Conservation (phyloP, 2,113 vertebrate species). For the Lutjanus erythropterus region DNA sequence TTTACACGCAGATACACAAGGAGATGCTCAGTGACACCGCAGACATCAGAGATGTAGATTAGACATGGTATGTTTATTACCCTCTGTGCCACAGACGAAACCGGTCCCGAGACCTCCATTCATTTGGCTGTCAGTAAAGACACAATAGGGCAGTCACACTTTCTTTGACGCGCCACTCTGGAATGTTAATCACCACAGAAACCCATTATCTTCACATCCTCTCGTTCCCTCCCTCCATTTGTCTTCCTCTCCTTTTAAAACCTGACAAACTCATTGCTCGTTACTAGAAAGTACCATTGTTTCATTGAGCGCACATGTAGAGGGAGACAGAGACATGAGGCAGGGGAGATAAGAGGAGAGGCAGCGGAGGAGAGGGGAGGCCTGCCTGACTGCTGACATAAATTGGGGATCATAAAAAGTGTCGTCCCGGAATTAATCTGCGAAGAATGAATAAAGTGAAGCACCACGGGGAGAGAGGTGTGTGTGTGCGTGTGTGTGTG, state of each 20-base stretch:
- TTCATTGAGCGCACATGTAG: slow-evolving; percentile 69
- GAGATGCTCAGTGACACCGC: slow-evolving; percentile 28
- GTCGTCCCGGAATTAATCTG: slow-evolving; percentile 73
- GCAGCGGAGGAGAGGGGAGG: slow-evolving; percentile 43
- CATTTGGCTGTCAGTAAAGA: slow-evolving; percentile 66
- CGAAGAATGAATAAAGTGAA: slow-evolving; percentile 76
- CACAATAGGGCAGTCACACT: slow-evolving; percentile 73
- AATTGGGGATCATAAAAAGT: slow-evolving; percentile 79
- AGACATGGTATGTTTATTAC: slow-evolving; percentile 65
- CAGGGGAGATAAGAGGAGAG: slow-evolving; percentile 70
- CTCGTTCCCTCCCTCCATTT: slow-evolving; percentile 64
- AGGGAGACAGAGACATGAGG: slow-evolving; percentile 70
- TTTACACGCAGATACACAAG: slow-evolving; percentile 21
- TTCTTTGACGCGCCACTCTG: slow-evolving; percentile 56
- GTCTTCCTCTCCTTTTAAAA: slow-evolving; percentile 70
- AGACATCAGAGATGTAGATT: slow-evolving; percentile 51
- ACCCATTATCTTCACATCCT: slow-evolving; percentile 79
- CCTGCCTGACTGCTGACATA: slow-evolving; percentile 69
- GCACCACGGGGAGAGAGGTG: slow-evolving; percentile 31
- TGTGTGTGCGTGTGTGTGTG: slow-evolving; percentile 15
- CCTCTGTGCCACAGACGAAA: slow-evolving; percentile 54
- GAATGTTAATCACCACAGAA: slow-evolving; percentile 79
- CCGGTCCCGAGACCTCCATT: slow-evolving; percentile 52
- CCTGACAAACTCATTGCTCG: slow-evolving; percentile 76
- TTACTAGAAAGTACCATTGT: slow-evolving; percentile 77